These are phyloP conservation scores for Cygnus buccinator DNA, from an alignment of 2,113 vertebrate species.

Conservation along the genomic window DNA sequence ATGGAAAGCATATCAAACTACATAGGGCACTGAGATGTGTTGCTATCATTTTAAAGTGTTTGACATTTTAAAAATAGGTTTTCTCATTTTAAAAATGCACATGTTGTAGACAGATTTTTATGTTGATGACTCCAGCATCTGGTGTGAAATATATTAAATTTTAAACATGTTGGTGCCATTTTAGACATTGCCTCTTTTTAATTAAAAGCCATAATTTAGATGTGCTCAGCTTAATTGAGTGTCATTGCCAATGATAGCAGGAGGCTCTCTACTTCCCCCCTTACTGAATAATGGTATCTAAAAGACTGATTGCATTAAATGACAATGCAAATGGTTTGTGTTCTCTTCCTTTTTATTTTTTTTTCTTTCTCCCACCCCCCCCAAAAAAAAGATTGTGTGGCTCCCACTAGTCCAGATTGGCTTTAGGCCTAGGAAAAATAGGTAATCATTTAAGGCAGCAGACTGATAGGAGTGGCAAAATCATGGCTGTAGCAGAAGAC, in stretches of 20 bases:
- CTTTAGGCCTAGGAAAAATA: not conserved
- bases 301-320: constrained; percentile 35
- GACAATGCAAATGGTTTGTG: constrained; percentile 11
- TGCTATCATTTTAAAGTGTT: constrained; percentile 39
- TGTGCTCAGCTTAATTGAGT: constrained; percentile 75
- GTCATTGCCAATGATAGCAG: constrained; percentile 67
- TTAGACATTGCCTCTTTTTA: constrained; percentile 74
- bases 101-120: constrained; percentile 67
- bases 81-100: constrained; percentile 72
- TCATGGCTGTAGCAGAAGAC: not conserved
- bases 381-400: not conserved
- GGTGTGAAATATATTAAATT: constrained; percentile 77
- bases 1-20: not conserved
- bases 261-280: constrained; percentile 11
- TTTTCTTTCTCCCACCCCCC: not conserved
- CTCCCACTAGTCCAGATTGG: not conserved
- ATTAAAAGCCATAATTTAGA: constrained; percentile 81
- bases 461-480: not conserved
- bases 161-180: constrained; percentile 75
- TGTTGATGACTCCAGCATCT: constrained; percentile 74
- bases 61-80: constrained; percentile 71
- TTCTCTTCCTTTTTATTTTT: not conserved
- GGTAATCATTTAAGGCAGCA: not conserved
- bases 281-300: constrained; percentile 40
- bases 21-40: not conserved